A percentile compares a stretch with the other conserved stretches of the same genome.
These are phyloP conservation scores for Gastrophysa polygoni DNA, from an alignment of 2,888 invertebrate genomes.

Conservation along the genomic window DNA sequence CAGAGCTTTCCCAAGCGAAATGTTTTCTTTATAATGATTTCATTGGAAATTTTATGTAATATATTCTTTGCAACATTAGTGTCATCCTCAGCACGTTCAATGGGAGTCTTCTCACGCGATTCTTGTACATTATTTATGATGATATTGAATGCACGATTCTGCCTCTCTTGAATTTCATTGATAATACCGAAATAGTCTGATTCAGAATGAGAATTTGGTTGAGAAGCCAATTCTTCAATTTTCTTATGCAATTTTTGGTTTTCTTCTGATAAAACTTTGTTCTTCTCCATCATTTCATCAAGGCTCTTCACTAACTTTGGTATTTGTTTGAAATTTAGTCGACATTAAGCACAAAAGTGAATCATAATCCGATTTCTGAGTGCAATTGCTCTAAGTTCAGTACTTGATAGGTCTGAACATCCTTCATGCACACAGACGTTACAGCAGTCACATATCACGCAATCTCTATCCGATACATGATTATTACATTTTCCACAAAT, in stretches of 20 bases:
- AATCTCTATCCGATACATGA: too few relatives aligned
- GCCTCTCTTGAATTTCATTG: not conserved
- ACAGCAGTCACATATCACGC: too few relatives aligned
- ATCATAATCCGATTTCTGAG: not conserved
- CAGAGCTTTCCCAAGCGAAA: not conserved
- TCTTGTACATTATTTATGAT: not conserved
- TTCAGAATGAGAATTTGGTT: too few relatives aligned
- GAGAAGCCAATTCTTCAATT: not conserved
- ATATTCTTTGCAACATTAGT: not conserved
- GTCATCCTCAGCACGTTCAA: not conserved
- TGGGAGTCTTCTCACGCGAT: not conserved
- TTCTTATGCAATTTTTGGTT: not conserved
- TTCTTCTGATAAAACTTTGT: not conserved
- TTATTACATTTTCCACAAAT: too few relatives aligned
- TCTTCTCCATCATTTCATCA: not conserved
- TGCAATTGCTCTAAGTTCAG: conserved; percentile 1
- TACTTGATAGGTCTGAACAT: too few relatives aligned
- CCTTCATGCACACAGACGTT: too few relatives aligned
- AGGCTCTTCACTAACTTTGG: not conserved
- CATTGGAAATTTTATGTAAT: not conserved
- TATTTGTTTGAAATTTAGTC: not conserved
- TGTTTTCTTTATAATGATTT: not conserved
- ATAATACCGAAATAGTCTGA: not conserved
- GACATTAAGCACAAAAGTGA: not conserved
- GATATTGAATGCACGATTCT: not conserved